Base-by-base conservation (phyloP, 2,113 vertebrate genomes). In the Chroicocephalus ridibundus region DNA sequence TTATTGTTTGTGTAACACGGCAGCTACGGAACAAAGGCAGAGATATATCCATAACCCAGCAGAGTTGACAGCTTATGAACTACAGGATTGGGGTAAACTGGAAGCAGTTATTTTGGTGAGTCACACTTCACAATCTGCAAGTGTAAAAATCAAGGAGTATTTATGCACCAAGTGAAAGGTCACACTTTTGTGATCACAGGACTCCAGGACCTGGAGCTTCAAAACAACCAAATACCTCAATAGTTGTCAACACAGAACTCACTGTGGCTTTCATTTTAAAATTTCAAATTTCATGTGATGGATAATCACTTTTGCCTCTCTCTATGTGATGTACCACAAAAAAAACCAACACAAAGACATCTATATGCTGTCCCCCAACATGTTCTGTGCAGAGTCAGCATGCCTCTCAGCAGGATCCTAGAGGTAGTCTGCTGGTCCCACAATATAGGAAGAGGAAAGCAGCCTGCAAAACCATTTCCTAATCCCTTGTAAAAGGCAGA, bases 401-500 rank as follows among this genome's bases (percentile, higher is more conserved):
- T 7, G 36, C 42, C 49, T 26, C 79, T 88, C 70, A 29, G 88
- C 51, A 60, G 82, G 42, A 52, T 44, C 66, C 85, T 90, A 79
- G 58, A 62, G 27, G 20, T 5, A 5, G 19, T 64, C 79, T 68
- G 46, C 54, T 86, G 82, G 26, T 87, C 88, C 49, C 81, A 69
- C 58, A 26, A 10, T 0, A 61, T 4, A 88, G 76, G 57, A 96
- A 95, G 69, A 84, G 86, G 82, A 93, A 94, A 93, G 69, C 82
- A 94, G 86, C 42, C 80, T 79, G 80, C 86, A 88, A 69, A 93
- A 97, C 7, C 1, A 5, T 88, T 92, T 95, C 92, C 69, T 95
- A 96, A 94, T 95, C 88, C 88, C 95, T 88, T 82, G 86, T 96
- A 94, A 96, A 96, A 95, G 42, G 47, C 92, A 94, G 69, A 90